Conservation (phyloP, 1,140 invertebrate genomes). For the Galleria mellonella region DNA sequence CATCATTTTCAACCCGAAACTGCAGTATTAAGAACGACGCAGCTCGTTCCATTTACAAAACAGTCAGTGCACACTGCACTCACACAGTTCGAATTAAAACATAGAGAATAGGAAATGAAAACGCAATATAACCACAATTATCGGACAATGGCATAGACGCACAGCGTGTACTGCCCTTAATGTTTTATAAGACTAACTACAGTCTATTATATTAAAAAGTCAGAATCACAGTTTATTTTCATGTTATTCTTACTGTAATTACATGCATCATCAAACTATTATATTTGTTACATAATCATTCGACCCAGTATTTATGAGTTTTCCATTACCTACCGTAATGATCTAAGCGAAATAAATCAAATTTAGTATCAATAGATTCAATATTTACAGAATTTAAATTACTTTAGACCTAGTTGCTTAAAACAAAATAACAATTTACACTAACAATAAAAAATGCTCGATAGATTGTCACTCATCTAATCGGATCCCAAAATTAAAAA, state of each 20-base stretch:
- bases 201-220: conserved; percentile 59
- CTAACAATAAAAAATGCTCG: conserved; percentile 72
- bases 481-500: conserved; percentile 59
- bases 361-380: conserved; percentile 58
- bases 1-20: background rate
- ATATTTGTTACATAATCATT: conserved; percentile 50
- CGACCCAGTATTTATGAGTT: conserved; percentile 53
- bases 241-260: conserved; percentile 49
- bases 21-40: no score
- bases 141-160: no score
- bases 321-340: conserved; percentile 58
- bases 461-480: conserved; percentile 59
- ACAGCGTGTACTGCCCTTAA: conserved; percentile 21
- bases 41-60: no score
- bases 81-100: no score
- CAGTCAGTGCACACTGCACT: no score
- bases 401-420: conserved; percentile 66
- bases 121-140: no score
- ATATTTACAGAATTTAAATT: conserved; percentile 68
- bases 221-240: conserved; percentile 74
- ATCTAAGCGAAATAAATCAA: conserved; percentile 54
- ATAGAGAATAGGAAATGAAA: no score
- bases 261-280: conserved; percentile 26
- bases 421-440: conserved; percentile 74
- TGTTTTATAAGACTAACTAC: conserved; percentile 56